These are phyloP conservation scores for Alosa alosa DNA, from an alignment of 2,113 vertebrate species.

Conservation along the genomic window DNA sequence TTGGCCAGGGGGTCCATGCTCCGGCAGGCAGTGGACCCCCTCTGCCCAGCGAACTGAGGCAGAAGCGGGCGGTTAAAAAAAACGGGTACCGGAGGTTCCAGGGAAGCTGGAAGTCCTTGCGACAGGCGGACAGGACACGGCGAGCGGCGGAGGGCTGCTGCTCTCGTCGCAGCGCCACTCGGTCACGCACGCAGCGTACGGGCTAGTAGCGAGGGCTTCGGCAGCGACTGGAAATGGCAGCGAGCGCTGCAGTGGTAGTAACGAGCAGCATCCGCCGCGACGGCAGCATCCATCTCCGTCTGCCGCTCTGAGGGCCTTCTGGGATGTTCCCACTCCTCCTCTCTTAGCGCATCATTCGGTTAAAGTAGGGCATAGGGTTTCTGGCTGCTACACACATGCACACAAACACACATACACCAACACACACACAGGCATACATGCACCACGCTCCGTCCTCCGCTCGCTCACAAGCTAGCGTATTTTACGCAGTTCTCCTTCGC, in stretches of 20 bases:
- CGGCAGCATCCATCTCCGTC: constrained; percentile 78
- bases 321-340: constrained; percentile 75
- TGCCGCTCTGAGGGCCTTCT: constrained; percentile 73
- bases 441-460: background rate
- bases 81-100: constrained; percentile 35
- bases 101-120: constrained; percentile 28
- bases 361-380: constrained; percentile 48
- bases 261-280: constrained; percentile 43
- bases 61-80: constrained; percentile 35
- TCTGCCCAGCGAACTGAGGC: constrained; percentile 40
- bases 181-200: constrained; percentile 27
- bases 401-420: background rate
- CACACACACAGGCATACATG: background rate
- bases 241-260: constrained; percentile 31
- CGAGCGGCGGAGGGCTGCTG: constrained; percentile 7
- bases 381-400: background rate
- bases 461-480: background rate
- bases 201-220: constrained; percentile 13
- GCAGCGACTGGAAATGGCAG: constrained; percentile 73
- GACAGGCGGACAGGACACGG: background rate
- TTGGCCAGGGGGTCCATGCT: constrained; percentile 61
- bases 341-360: constrained; percentile 45
- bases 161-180: constrained; percentile 2
- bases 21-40: constrained; percentile 55
- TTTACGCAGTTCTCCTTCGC: background rate